Percentiles rank a stretch among this genome's conserved stretches.
Evolutionary conservation across 2,113 vertebrate species (phyloP).

Genomic region (Elephas maximus): DNA sequence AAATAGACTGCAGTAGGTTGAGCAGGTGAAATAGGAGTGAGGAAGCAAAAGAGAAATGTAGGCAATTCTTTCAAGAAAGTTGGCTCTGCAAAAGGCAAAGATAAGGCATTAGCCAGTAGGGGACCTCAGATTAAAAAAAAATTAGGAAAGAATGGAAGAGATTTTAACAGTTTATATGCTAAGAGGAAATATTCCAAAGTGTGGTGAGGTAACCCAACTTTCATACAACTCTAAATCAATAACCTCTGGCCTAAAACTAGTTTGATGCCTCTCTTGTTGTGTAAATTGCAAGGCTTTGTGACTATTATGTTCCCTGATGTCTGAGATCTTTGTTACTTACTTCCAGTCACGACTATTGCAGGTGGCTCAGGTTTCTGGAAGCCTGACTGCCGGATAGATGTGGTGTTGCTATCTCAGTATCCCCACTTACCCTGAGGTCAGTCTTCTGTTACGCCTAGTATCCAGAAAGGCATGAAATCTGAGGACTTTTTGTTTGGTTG

Average conservation of each 20-base stretch:
- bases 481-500: not conserved
- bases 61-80: conserved; percentile 14
- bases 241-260: conserved; percentile 38
- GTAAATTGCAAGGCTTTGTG: not conserved
- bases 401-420: not conserved
- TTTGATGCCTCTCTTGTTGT: not conserved
- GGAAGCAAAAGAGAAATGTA: not conserved
- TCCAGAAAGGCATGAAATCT: not conserved
- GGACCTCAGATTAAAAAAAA: not conserved
- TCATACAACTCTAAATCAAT: conserved; percentile 33
- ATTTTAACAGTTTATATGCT: not conserved
- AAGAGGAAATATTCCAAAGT: not conserved
- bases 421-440: not conserved
- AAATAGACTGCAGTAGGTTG: not conserved
- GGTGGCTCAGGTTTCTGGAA: not conserved
- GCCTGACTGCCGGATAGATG: not conserved
- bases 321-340: not conserved
- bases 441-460: not conserved
- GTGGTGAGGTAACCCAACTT: not conserved
- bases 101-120: not conserved
- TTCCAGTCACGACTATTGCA: conserved; percentile 1
- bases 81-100: not conserved
- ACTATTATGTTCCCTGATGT: not conserved
- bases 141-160: not conserved
- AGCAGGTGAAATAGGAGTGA: not conserved